These are phyloP conservation scores for Ranitomeya variabilis DNA, from an alignment of 2,113 vertebrate species.

Conservation along the genomic window DNA sequence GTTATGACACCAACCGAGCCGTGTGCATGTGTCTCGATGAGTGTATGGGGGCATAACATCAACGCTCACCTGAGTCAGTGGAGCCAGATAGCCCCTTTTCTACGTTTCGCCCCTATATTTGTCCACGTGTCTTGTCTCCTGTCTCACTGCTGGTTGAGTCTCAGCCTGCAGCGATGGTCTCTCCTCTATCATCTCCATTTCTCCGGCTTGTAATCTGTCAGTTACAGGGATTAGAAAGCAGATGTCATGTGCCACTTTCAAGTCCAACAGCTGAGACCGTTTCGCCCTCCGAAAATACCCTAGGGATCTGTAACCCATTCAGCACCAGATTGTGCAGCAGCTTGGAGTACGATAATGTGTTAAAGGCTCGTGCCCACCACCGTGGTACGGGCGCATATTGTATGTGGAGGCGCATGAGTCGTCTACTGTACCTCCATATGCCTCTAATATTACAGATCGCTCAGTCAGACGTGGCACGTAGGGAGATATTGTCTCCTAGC, in stretches of 20 bases:
- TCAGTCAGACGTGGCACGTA: no score
- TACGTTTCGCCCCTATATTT: no score
- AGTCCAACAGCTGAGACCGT: slow-evolving; percentile 44
- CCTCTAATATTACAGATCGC: no score
- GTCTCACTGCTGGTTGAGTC: background rate
- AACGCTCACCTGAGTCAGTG: no score
- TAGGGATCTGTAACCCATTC: background rate
- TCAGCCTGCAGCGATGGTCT: background rate
- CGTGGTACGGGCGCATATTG: no score
- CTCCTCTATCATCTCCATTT: background rate
- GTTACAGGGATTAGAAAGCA: slow-evolving; percentile 30
- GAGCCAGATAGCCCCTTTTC: no score
- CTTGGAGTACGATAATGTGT: background rate
- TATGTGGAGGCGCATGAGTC: no score
- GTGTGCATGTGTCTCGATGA: no score
- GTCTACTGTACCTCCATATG: no score
- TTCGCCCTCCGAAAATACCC: slow-evolving; percentile 31
- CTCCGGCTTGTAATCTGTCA: background rate
- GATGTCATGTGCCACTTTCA: slow-evolving; percentile 39
- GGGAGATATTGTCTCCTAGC: no score
- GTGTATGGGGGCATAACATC: no score
- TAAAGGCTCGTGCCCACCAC: background rate
- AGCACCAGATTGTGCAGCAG: background rate
- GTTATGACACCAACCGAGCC: no score
- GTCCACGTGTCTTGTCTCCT: background rate